phyloP scores from a whole-genome alignment of 2,113 vertebrate species.

The Hydropotes inermis region DNA sequence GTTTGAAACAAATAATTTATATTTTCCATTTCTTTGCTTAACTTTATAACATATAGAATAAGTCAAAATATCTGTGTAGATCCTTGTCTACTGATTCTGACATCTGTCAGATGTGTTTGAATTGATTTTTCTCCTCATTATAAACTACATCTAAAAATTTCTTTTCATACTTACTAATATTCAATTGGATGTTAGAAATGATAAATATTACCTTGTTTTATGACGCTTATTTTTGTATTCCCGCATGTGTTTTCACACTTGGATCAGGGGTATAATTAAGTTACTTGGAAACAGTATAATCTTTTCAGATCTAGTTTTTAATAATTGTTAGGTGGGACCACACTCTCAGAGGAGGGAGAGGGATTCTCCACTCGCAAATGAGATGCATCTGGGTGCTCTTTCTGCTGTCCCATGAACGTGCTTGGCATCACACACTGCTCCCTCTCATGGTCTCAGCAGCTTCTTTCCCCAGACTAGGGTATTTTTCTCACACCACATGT shows the following conservation, averaged over 20 bases:
- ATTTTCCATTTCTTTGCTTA: not conserved
- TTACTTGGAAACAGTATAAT: not conserved
- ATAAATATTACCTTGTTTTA: not conserved
- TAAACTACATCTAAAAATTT: not conserved
- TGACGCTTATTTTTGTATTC: not conserved
- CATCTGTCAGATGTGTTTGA: not conserved
- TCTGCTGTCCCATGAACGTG: not conserved
- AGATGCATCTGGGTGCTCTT: not conserved
- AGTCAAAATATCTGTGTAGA: not conserved
- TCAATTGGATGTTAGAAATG: not conserved
- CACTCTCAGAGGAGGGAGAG: not conserved
- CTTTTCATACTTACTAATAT: not conserved
- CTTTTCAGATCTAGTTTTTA: not conserved
- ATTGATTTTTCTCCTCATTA: not conserved
- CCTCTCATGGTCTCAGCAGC: not conserved
- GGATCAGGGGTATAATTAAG: not conserved
- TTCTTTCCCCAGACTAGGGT: not conserved
- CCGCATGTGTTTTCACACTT: not conserved
- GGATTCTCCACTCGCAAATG: not conserved
- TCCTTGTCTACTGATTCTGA: not conserved
- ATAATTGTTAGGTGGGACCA: not conserved
- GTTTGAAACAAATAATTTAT: not conserved
- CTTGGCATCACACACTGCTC: too few species aligned
- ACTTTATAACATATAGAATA: not conserved
- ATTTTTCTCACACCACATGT: not conserved